A percentile compares a stretch with the other conserved stretches of the same genome.
Evolutionary conservation across 2,888 invertebrate species (phyloP).

Genomic region (Nasonovia ribisnigri): DNA sequence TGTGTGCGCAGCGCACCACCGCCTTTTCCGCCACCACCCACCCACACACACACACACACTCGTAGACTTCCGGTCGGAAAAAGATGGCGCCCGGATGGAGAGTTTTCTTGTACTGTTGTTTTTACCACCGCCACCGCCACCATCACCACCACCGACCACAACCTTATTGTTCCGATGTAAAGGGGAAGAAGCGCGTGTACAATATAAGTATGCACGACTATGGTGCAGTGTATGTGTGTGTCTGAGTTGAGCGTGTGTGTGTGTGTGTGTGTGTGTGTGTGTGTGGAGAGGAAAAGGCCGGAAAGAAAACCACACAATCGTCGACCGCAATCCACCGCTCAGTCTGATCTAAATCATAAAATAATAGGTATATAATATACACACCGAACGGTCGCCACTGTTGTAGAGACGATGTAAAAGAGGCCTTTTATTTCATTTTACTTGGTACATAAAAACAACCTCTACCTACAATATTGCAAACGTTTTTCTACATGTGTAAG

Average conservation of each 20-base stretch:
- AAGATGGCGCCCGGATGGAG: slow-evolving; percentile 57
- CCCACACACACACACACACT: background rate
- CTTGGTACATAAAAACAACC: background rate
- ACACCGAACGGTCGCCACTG: background rate
- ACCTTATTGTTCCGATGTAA: slow-evolving; percentile 49
- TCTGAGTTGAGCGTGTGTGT: background rate
- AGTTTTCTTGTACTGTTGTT: slow-evolving; percentile 60
- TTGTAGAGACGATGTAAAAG: background rate
- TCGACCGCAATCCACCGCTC: slow-evolving; percentile 13
- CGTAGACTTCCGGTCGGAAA: slow-evolving; percentile 59
- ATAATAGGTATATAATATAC: background rate
- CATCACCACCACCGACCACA: slow-evolving; percentile 33
- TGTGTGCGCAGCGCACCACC: background rate
- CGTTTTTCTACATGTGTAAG: background rate
- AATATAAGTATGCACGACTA: background rate
- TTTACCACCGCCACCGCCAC: slow-evolving; percentile 29
- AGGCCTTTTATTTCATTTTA: background rate
- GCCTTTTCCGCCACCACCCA: background rate
- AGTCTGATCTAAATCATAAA: background rate
- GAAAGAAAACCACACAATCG: slow-evolving; percentile 47
- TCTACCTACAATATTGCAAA: background rate
- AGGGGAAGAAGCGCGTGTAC: background rate
- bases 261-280: background rate
- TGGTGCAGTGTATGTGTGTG: background rate
- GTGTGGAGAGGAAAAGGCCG: background rate